phyloP scores from a whole-genome alignment of 2,888 invertebrate species.

The Dyspetes luteomarginatus region DNA sequence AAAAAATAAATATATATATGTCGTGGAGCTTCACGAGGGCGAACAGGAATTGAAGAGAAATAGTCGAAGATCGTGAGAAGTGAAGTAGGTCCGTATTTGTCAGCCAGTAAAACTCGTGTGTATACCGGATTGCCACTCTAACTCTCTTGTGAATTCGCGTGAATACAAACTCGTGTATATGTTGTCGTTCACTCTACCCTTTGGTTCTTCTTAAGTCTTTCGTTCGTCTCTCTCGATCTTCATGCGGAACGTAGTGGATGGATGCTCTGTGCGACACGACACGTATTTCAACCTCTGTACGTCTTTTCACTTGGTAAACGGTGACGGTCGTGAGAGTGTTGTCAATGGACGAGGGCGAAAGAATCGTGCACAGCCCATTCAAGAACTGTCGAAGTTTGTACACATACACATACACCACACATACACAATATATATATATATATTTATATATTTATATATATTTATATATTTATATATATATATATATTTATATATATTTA shows the following conservation, averaged over 20 bases:
- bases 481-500: too few relatives aligned
- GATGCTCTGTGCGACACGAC: slow-evolving; percentile 44
- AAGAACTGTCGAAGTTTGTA: slow-evolving; percentile 59
- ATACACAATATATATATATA: background rate
- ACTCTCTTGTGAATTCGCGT: slow-evolving; percentile 42
- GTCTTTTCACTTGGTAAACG: slow-evolving; percentile 62
- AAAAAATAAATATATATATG: background rate
- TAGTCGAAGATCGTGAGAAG: slow-evolving; percentile 60
- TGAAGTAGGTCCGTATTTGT: slow-evolving; percentile 58
- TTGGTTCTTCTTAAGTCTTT: slow-evolving; percentile 59
- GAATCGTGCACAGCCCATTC: slow-evolving; percentile 59
- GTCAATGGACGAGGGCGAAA: slow-evolving; percentile 58
- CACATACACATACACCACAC: background rate
- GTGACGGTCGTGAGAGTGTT: slow-evolving; percentile 57
- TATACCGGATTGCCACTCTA: slow-evolving; percentile 52
- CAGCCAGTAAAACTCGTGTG: background rate
- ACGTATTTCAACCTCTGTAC: slow-evolving; percentile 55
- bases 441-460: background rate
- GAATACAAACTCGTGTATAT: slow-evolving; percentile 55
- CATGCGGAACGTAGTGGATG: slow-evolving; percentile 17
- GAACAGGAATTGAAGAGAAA: slow-evolving; percentile 48
- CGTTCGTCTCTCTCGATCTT: slow-evolving; percentile 40
- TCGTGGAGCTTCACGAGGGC: slow-evolving; percentile 9
- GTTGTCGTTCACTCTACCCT: slow-evolving; percentile 25
- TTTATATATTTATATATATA: slow-evolving; percentile 1